phyloP scores from a whole-genome alignment of 2,888 invertebrate species.

The Argynnis bischoffii region DNA sequence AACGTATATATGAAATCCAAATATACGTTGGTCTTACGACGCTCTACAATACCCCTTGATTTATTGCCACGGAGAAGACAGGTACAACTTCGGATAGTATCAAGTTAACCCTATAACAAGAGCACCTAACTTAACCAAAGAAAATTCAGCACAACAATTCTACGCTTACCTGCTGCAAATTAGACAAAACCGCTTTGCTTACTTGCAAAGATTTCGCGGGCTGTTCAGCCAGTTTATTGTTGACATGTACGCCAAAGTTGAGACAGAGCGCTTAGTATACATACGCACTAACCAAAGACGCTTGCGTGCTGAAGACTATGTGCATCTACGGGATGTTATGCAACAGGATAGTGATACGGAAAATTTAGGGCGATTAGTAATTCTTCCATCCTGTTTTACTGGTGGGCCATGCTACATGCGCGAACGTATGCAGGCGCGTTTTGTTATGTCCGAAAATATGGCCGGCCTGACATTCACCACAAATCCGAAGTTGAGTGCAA shows the following conservation, averaged over 20 bases:
- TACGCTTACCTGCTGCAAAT: slow-evolving; percentile 18
- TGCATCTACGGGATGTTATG: slow-evolving; percentile 10
- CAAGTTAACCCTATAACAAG: slow-evolving; percentile 26
- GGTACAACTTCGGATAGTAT: slow-evolving; percentile 37
- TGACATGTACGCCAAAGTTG: slow-evolving; percentile 39
- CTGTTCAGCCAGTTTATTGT: slow-evolving; percentile 31
- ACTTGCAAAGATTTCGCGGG: slow-evolving; percentile 15
- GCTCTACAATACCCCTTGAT: slow-evolving; percentile 42
- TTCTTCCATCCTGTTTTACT: slow-evolving; percentile 3
- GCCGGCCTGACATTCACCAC: slow-evolving; percentile 7
- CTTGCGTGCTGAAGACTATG: neutral
- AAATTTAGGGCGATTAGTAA: slow-evolving; percentile 9
- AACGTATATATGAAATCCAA: slow-evolving; percentile 39
- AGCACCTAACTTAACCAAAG: slow-evolving; percentile 15
- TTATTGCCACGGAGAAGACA: slow-evolving; percentile 40
- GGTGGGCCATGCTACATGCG: slow-evolving; percentile 8
- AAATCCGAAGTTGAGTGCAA: slow-evolving; percentile 9
- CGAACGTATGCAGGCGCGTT: slow-evolving; percentile 8
- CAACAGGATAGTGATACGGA: slow-evolving; percentile 2
- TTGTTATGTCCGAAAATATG: slow-evolving; percentile 2
- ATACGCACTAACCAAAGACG: slow-evolving; percentile 28
- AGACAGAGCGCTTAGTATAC: slow-evolving; percentile 36
- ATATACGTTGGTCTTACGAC: slow-evolving; percentile 40
- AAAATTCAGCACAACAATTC: slow-evolving; percentile 27
- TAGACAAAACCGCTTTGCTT: slow-evolving; percentile 6